Evolutionary conservation across 2,113 vertebrate species (phyloP), one percentile per base, ranked within the genome.

Genomic region (Tupaia tana): DNA sequence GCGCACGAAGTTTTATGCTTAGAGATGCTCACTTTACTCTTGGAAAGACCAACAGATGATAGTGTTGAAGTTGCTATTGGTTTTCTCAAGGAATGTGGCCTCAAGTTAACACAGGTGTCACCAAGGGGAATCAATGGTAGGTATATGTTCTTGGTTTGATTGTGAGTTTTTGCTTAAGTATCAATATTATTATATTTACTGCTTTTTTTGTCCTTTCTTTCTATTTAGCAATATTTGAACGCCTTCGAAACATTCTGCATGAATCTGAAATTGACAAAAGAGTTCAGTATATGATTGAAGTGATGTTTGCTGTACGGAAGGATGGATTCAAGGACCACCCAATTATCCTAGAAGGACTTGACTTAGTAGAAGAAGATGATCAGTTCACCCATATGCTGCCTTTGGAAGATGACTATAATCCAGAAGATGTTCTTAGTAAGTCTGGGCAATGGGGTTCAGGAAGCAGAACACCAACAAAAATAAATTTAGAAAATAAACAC

Each of bases 211-310:
- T 89, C 0, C 91, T 89, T 70, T 56, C 31, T n/a, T 93, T 91
- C 88, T 96, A 86, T 87, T 94, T 97, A 99, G 99, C 99, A 93
- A 99, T 99, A 97, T 99, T 99, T 97, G 99, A 99, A 97, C 99
- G 99, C 29, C 99, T 99, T 97, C 98, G 99, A 77, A 99, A 99
- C 95, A 99, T 99, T 97, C 99, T 99, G 18, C 99, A 99, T 0
- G 99, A 99, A 95, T 99, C 99, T 3, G 98, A 99, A 98, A 99
- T 99, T 5, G 99, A 99, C 96, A 99, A 99, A 98, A 99, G 99
- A 56, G 99, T 99, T 88, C 99, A 99, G 97, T 99, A 99, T 98
- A 99, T 99, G 99, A 99, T 99, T 73, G 99, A 99, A 98, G 99
- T 99, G 85, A 99, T 99, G 99, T 99, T 99, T 96, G 99, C 99